Evolutionary conservation across 2,113 vertebrate species (phyloP).

Genomic region (Isichthys henryi): DNA sequence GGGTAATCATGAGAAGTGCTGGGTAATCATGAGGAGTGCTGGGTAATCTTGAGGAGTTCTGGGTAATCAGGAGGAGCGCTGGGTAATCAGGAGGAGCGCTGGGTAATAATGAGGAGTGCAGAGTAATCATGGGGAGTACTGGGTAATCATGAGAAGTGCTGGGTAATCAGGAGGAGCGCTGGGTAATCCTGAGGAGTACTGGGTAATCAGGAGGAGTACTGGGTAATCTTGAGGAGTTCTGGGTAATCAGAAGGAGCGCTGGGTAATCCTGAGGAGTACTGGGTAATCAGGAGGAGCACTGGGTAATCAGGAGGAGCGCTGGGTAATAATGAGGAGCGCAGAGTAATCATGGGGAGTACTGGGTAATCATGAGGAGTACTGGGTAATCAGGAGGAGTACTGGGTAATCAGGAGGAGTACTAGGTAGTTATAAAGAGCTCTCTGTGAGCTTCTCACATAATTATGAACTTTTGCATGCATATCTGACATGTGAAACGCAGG

Average conservation of each 20-base stretch:
- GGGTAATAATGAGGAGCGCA: not conserved
- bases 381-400: not conserved
- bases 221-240: no score
- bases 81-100: not conserved
- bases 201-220: not conserved
- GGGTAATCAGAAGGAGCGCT: not conserved
- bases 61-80: not conserved
- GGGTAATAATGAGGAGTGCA: not conserved
- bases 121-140: not conserved
- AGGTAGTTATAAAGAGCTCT: not conserved
- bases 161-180: not conserved
- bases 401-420: not conserved
- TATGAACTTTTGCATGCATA: not conserved
- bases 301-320: not conserved
- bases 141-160: not conserved
- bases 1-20: no score
- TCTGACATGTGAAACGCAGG: conserved; percentile 30
- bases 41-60: not conserved
- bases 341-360: not conserved
- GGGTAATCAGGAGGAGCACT: not conserved
- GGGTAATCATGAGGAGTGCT: not conserved
- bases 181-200: no score
- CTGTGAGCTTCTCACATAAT: not conserved
- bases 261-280: not conserved
- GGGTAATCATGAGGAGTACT: not conserved